Conservation (phyloP, 2,888 invertebrate genomes). For the Zeuzera pyrina region DNA sequence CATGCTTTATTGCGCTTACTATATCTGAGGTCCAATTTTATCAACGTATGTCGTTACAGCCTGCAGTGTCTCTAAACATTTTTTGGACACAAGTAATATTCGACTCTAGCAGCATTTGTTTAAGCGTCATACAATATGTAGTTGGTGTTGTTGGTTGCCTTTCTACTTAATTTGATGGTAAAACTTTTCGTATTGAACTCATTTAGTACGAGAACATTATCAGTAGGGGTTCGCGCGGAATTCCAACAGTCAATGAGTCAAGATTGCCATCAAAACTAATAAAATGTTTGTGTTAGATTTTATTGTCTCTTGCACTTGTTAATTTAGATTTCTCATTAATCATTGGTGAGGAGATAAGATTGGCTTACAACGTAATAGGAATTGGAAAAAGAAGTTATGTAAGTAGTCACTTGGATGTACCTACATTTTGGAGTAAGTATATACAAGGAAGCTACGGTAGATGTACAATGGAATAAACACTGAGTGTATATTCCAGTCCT, state of each 20-base stretch:
- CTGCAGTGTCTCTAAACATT: neutral
- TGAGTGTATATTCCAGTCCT: too few species aligned
- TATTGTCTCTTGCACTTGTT: conserved; percentile 23
- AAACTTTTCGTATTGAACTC: conserved; percentile 59
- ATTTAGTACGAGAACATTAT: conserved; percentile 53
- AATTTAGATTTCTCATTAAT: conserved; percentile 3
- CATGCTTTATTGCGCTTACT: conserved; percentile 56
- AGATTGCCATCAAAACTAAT: conserved; percentile 44
- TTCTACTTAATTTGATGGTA: conserved; percentile 65
- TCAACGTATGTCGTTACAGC: conserved; percentile 50
- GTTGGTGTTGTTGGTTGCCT: conserved; percentile 23
- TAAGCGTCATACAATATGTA: conserved; percentile 8
- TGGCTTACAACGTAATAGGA: too few species aligned
- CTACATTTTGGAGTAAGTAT: too few species aligned
- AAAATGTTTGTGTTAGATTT: conserved; percentile 29
- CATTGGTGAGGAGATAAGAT: too few species aligned
- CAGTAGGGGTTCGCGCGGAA: conserved; percentile 40
- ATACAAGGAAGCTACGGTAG: too few species aligned
- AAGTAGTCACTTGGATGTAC: too few species aligned
- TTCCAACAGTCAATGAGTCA: conserved; percentile 29
- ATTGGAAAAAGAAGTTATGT: too few species aligned
- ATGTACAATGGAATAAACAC: too few species aligned
- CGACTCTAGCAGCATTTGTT: conserved; percentile 19
- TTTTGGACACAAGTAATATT: conserved; percentile 12
- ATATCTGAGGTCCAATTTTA: conserved; percentile 50